phyloP scores from a whole-genome alignment of 2,797 vertebrate species.

The Melanogrammus aeglefinus region DNA sequence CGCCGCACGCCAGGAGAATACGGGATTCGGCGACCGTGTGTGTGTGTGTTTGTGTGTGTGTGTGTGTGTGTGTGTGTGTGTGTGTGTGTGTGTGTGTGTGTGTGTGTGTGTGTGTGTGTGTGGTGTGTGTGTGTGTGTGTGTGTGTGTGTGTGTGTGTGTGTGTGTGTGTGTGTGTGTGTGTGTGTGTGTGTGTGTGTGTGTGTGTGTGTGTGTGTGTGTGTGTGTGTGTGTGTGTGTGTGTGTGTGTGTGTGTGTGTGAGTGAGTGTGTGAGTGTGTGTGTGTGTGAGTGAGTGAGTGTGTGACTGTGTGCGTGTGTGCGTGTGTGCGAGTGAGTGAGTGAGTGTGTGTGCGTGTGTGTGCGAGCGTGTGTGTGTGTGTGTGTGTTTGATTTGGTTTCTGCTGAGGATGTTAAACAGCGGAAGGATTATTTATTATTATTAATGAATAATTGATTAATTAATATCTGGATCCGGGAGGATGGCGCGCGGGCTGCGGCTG shows the following conservation, averaged over 20 bases:
- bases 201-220: constrained; percentile 7
- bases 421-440: neutral
- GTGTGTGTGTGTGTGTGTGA: neutral
- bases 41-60: neutral
- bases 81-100: neutral
- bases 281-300: constrained; percentile 2
- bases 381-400: constrained; percentile 10
- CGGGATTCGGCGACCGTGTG: neutral
- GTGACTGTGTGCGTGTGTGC: constrained; percentile 7
- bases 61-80: constrained; percentile 18
- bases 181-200: neutral
- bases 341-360: constrained; percentile 1
- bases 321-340: too few relatives aligned
- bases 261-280: neutral
- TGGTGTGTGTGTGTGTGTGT: constrained; percentile 8
- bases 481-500: constrained; percentile 1
- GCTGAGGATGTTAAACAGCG: constrained; percentile 43
- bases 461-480: neutral
- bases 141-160: constrained; percentile 6
- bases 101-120: neutral
- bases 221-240: constrained; percentile 12
- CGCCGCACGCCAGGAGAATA: neutral
- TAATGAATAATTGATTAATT: neutral
- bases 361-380: constrained; percentile 11
- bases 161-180: neutral